Evolutionary conservation across 2,113 vertebrate genomes (phyloP).

Genomic region (Microtus ochrogaster): DNA sequence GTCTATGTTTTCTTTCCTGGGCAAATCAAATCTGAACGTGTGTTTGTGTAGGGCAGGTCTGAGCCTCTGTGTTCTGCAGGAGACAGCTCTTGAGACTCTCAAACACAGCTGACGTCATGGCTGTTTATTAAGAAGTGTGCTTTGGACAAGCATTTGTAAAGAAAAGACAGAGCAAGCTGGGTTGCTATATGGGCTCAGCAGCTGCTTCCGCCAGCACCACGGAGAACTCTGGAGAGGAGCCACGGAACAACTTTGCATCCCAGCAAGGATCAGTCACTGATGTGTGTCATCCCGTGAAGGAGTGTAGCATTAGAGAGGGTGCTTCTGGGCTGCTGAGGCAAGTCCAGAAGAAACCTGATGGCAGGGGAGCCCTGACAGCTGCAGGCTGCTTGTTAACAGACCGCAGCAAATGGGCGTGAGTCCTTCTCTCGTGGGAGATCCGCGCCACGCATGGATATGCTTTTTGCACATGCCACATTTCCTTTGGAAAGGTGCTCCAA

Average conservation of each 20-base stretch:
- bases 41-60: background rate
- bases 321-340: background rate
- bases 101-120: background rate
- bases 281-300: background rate
- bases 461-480: background rate
- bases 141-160: background rate
- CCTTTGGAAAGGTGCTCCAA: background rate
- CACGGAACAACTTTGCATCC: background rate
- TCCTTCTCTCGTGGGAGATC: background rate
- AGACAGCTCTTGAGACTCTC: background rate
- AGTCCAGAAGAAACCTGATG: background rate
- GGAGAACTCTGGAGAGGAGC: background rate
- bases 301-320: background rate
- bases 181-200: background rate
- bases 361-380: background rate
- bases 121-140: background rate
- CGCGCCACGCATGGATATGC: background rate
- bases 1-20: background rate
- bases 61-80: background rate
- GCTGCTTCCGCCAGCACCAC: background rate
- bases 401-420: background rate
- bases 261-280: background rate
- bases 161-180: background rate
- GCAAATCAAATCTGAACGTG: constrained; percentile 20
- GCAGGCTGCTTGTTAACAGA: background rate